Base-by-base conservation (phyloP, 2,797 vertebrate species). In the Pygocentrus nattereri region DNA sequence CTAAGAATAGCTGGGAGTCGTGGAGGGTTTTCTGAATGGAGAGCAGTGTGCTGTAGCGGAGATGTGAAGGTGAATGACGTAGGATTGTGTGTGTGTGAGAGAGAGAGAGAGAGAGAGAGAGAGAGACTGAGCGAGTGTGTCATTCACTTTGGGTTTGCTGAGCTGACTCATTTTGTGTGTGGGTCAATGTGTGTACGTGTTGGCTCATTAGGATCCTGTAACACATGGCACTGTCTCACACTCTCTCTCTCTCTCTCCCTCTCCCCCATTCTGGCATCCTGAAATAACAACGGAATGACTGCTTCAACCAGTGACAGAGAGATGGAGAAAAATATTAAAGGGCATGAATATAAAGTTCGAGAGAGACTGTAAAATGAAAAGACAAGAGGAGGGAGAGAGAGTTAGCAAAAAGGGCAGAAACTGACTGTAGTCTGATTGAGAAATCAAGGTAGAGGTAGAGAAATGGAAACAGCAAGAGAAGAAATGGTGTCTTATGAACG, bases 51-150 rank as follows among this genome's bases (percentile, higher is more conserved):
- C 62, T 68, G 70, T 76, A 67, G 73, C 19, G 4, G 68, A 72
- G 70, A 82, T 77, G 31, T 72, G 47, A 76, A 82, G 80, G 74
- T 70, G 67, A 81, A 70, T 76, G 74, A 82, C 31, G 74, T 69
- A 54, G 56, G 16, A 3, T 16, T 38, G 34, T 44, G 71, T 67
- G 71, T 62, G 70, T 30, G 38, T 74, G 59, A 75, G 54, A 72
- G 65, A n/a, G 50, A 3, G 18, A 1, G 23, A 6, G 41, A 23
- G 58, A 27, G 15, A 49, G 2, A 41, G 38, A 41, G 38, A 41
- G 38, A 41, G 38, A 41, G 38, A n/a, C n/a, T 44, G 41, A 44
- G 10, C 10, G 25, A 34, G 30, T 47, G 25, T 65, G 74, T 73
- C 50, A 73, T 56, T 21, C 50, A 52, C 27, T 61, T 54, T 2